phyloP scores from a whole-genome alignment of 2,113 vertebrate genomes.

The Galemys pyrenaicus region DNA sequence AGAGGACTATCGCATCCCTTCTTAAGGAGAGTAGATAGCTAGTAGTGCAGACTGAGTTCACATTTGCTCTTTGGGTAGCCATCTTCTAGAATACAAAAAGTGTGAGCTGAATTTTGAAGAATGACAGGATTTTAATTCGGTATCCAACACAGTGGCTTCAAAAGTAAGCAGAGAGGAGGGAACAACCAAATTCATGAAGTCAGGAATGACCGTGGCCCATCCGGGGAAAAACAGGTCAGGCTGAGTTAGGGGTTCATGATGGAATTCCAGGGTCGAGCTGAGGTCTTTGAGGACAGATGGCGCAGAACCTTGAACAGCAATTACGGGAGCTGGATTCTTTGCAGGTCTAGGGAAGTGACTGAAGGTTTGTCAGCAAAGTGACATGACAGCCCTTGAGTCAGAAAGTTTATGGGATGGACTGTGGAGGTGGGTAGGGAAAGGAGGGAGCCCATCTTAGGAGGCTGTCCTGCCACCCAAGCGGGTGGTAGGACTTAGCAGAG shows the following conservation, averaged over 20 bases:
- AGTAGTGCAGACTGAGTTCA: not conserved
- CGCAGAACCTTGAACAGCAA: not conserved
- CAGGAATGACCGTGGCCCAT: accelerated
- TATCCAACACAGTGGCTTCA: not conserved
- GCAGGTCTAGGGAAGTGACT: not conserved
- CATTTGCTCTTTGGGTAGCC: not conserved
- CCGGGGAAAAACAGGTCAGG: not conserved
- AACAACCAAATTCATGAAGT: not conserved
- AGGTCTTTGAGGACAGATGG: not conserved
- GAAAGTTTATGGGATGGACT: not conserved
- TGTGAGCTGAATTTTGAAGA: not conserved
- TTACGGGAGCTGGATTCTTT: not conserved
- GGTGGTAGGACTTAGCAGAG: not conserved
- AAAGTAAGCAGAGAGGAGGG: not conserved
- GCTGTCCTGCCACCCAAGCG: too few species aligned
- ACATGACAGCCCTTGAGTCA: not conserved
- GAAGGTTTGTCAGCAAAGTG: not conserved
- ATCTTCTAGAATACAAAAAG: not conserved
- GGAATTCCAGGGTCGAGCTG: not conserved
- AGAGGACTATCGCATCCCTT: not conserved
- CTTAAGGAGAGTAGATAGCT: not conserved
- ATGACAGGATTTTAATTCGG: not conserved
- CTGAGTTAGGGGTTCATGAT: not conserved
- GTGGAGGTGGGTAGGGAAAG: accelerated
- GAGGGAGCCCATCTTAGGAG: not conserved